Conservation (phyloP, 2,888 invertebrate genomes). For the Himalopsyche japonica region DNA sequence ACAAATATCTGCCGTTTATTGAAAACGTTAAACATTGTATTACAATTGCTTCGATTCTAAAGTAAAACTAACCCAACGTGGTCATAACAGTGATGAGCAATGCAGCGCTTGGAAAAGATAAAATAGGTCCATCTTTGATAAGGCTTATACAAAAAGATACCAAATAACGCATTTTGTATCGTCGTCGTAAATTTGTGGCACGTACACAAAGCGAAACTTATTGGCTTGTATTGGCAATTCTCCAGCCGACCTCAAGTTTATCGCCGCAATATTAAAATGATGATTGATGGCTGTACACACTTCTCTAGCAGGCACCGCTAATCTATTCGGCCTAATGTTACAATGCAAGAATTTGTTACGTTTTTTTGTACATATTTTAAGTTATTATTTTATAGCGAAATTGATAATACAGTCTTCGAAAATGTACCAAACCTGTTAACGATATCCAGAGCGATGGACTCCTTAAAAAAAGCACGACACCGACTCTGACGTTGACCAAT, state of each 20-base stretch:
- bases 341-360: too few species aligned
- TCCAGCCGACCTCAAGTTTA: neutral
- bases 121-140: neutral
- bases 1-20: too few species aligned
- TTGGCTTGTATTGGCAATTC: neutral
- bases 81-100: too few species aligned
- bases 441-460: too few species aligned
- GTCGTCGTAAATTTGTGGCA: neutral
- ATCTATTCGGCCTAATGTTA: neutral
- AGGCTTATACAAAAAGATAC: neutral
- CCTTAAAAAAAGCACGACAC: too few species aligned
- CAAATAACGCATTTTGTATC: neutral
- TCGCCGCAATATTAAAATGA: neutral
- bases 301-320: neutral
- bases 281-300: neutral
- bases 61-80: neutral
- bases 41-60: neutral
- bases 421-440: too few species aligned
- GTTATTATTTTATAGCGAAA: too few species aligned
- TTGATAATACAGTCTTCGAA: too few species aligned
- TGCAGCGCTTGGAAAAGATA: neutral
- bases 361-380: too few species aligned
- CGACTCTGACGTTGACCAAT: too few species aligned
- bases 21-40: too few species aligned
- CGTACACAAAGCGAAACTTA: neutral